These are phyloP conservation scores for Micropterix aruncella DNA, from an alignment of 2,888 invertebrate genomes.

Conservation along the genomic window DNA sequence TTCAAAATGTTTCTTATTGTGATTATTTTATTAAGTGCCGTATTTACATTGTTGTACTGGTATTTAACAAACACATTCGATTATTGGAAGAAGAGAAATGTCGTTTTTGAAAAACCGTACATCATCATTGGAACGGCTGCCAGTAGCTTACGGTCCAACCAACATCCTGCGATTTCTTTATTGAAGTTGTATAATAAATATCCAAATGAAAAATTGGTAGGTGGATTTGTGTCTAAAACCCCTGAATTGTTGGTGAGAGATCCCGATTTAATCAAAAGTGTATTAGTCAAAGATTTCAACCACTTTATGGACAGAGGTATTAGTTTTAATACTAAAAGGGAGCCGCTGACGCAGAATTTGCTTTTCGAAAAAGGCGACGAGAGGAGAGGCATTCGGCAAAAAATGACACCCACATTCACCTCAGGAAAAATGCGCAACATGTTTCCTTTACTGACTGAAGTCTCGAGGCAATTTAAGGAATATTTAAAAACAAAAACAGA, in stretches of 20 bases:
- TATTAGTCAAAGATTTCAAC: not conserved
- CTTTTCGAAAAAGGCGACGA: not conserved
- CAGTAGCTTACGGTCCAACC: not conserved
- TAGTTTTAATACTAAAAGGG: not conserved
- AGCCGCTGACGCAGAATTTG: not conserved
- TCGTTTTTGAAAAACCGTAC: not conserved
- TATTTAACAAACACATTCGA: not conserved
- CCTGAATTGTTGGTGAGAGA: not conserved
- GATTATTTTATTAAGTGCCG: too few relatives aligned
- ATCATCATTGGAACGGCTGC: not conserved
- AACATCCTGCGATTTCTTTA: not conserved
- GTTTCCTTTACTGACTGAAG: not conserved
- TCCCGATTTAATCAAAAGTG: slow-evolving; percentile 1
- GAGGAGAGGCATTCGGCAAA: not conserved
- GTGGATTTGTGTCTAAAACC: not conserved
- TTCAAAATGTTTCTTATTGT: too few relatives aligned
- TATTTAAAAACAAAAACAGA: not conserved
- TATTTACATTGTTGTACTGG: not conserved
- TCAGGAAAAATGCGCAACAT: not conserved
- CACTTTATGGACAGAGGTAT: not conserved
- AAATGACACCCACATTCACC: not conserved
- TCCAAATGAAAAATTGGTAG: not conserved
- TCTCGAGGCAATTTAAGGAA: not conserved
- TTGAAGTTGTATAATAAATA: not conserved
- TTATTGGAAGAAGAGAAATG: not conserved